phyloP scores from a whole-genome alignment of 2,113 vertebrate genomes.

The Dendrocopos noguchii region DNA sequence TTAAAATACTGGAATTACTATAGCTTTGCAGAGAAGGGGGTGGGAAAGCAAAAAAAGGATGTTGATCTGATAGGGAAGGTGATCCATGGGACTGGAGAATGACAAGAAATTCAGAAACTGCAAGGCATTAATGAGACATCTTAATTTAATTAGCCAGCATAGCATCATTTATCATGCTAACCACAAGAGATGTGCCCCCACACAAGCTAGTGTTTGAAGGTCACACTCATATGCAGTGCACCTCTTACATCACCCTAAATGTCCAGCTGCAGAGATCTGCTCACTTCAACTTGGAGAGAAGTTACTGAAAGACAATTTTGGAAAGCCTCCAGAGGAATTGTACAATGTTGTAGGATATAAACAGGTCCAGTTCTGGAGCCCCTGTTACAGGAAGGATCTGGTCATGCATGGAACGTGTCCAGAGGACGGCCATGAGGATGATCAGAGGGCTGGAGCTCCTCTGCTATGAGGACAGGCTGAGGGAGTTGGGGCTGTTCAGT shows the following conservation, averaged over 20 bases:
- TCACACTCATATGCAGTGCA: neutral
- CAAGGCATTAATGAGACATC: constrained; percentile 45
- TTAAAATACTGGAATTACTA: neutral
- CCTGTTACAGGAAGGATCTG: no score
- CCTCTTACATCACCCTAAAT: neutral
- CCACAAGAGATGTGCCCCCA: neutral
- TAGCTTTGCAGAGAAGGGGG: neutral
- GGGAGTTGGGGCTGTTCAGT: no score
- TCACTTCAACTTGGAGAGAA: neutral
- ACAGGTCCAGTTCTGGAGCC: neutral
- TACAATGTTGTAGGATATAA: neutral
- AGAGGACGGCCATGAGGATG: no score
- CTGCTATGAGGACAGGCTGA: no score
- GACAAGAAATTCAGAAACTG: constrained; percentile 30
- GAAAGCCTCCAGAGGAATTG: neutral
- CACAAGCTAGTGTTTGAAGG: constrained; percentile 36
- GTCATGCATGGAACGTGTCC: no score
- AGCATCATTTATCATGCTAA: constrained; percentile 55
- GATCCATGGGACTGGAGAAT: neutral
- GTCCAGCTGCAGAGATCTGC: neutral
- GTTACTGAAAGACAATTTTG: neutral
- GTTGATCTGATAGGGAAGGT: neutral
- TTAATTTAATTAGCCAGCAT: constrained; percentile 47
- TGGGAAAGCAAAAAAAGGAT: neutral
- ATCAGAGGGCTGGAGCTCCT: no score